Evolutionary conservation across 2,888 invertebrate species (phyloP).

Genomic region (Drosophila mimetica): DNA sequence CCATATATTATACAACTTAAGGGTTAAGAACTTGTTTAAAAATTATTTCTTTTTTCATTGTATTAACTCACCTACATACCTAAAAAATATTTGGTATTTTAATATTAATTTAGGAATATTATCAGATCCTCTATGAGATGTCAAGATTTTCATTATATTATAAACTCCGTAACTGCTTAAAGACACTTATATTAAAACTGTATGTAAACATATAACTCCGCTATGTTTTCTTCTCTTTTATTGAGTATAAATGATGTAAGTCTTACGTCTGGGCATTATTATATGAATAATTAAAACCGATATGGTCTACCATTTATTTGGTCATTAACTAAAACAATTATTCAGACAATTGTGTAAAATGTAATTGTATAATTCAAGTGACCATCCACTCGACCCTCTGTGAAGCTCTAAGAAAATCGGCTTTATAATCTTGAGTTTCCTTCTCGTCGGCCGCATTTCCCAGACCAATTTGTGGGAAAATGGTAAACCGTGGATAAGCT

Average conservation of each 20-base stretch:
- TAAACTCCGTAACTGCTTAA: not conserved
- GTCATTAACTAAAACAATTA: slow-evolving; percentile 15
- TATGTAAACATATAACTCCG: not conserved
- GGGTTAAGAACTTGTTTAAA: not conserved
- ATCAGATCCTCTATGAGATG: too few species aligned
- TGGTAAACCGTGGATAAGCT: slow-evolving; percentile 3
- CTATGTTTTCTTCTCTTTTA: not conserved
- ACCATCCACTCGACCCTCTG: slow-evolving; percentile 32
- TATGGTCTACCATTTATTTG: slow-evolving; percentile 18
- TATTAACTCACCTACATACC: too few species aligned
- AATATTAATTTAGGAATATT: too few species aligned
- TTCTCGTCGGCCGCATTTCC: slow-evolving; percentile 14
- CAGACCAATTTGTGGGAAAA: slow-evolving; percentile 27
- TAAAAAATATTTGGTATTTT: too few species aligned
- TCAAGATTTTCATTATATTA: not conserved
- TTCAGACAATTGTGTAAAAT: slow-evolving; percentile 31
- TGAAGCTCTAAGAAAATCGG: slow-evolving; percentile 21
- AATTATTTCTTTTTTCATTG: too few species aligned
- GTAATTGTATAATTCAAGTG: slow-evolving; percentile 19
- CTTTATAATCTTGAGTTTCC: not conserved
- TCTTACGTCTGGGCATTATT: not conserved
- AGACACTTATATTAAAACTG: not conserved
- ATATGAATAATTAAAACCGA: slow-evolving; percentile 10
- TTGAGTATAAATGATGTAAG: slow-evolving; percentile 1
- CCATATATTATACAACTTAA: not conserved